Evolutionary conservation across 2,888 invertebrate species (phyloP), one percentile per base, ranked within the genome.

Genomic region (Sisyra terminalis): DNA sequence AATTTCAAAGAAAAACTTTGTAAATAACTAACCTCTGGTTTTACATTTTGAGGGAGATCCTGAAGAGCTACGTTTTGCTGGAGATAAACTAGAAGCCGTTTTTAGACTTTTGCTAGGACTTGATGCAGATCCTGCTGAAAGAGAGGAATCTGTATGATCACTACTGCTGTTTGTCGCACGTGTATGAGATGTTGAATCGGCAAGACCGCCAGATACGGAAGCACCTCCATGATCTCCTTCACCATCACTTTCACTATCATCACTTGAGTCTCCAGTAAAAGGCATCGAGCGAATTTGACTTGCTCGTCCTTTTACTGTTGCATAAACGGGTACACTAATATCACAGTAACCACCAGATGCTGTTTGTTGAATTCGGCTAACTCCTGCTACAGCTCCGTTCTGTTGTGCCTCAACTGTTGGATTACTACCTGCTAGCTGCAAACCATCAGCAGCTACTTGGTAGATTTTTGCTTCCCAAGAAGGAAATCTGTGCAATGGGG

Each of bases 391-490:
- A 7, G 45, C 46, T 9, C 39, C 37, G 36, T 46, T 46, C 11
- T 45, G 45, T 47, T 62, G 62, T 62, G 62, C 47, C 63, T 62
- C n/a, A 60, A 61, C 11, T 57, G 62, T 48, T 58, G 51, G 49
- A 56, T 66, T 48, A 53, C 66, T 51, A 48, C 63, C 49, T 52
- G 67, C 53, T 58, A 53, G 32, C 48, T 69, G 59, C 31, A 73
- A 55, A 1, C 72, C 72, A 57, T 72, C 72, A 49, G 71, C 71
- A 35, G 72, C 73, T 42, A 66, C 65, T 58, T 90, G 89, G 61
- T 93, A 93, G 54, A 93, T 92, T 59, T 90, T 79, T n/a, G 89
- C 90, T 63, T 93, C 92, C 92, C 92, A 92, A 53, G 85, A 85
- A 3, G 88, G 88, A 59, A 87, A 87, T 56, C 92, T 71, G 59